These are phyloP conservation scores for Trochalopteron elliotii DNA, from an alignment of 2,113 vertebrate species.

Conservation along the genomic window DNA sequence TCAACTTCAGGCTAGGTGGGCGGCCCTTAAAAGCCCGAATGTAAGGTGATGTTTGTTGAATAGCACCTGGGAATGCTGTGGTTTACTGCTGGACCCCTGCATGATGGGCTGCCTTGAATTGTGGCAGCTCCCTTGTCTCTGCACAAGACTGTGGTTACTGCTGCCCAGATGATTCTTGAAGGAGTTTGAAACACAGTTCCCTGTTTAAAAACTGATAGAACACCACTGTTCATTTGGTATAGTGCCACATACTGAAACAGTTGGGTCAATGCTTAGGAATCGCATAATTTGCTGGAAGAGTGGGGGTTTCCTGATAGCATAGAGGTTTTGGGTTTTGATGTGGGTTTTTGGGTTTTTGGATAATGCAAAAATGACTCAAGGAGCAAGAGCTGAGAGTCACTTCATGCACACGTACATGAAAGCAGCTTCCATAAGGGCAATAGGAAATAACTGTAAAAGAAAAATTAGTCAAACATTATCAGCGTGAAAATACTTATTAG, in stretches of 20 bases:
- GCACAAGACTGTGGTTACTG: neutral
- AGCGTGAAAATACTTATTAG: neutral
- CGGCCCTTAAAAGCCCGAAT: accelerated
- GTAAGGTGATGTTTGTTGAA: neutral
- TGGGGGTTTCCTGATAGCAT: neutral
- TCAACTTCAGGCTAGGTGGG: neutral
- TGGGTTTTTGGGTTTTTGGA: neutral
- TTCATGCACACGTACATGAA: neutral
- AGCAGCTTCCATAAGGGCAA: neutral
- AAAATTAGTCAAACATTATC: neutral
- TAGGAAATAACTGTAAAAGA: neutral
- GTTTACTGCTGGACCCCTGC: neutral
- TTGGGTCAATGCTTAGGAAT: neutral
- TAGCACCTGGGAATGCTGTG: neutral
- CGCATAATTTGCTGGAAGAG: neutral
- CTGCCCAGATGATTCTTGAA: neutral
- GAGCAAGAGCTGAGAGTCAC: neutral
- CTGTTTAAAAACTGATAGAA: neutral
- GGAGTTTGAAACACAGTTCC: neutral
- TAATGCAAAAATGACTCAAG: neutral
- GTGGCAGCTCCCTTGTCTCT: neutral
- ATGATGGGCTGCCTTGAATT: neutral
- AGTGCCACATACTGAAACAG: neutral
- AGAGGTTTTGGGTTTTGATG: neutral
- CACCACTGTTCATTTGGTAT: accelerated